Conservation (phyloP, 2,888 invertebrate species). For the Agelastica alni region DNA sequence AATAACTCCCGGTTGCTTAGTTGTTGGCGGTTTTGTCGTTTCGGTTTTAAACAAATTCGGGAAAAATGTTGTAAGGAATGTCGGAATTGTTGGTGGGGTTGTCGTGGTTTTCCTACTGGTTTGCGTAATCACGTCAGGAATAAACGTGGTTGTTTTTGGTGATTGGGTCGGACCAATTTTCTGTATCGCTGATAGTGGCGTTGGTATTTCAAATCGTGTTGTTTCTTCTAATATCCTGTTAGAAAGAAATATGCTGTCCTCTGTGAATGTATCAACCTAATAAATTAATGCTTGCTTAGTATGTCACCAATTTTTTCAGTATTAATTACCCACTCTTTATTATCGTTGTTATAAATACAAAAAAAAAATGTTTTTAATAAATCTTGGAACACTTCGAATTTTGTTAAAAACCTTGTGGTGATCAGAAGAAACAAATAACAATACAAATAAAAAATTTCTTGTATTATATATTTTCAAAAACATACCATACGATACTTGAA, state of each 20-base stretch:
- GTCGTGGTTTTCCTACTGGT: conserved; percentile 37
- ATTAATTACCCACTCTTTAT: too few species aligned
- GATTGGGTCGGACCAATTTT: background rate
- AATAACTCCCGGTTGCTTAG: conserved; percentile 15
- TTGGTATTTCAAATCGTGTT: background rate
- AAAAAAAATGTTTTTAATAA: too few species aligned
- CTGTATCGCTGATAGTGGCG: conserved; percentile 13
- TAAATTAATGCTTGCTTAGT: too few species aligned
- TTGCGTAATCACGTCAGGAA: conserved; percentile 22
- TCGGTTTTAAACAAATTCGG: conserved; percentile 38
- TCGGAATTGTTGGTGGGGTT: conserved; percentile 47
- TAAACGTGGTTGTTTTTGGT: conserved; percentile 18
- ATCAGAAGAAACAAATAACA: too few species aligned
- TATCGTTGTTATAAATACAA: too few species aligned
- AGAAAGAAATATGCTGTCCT: conserved; percentile 29
- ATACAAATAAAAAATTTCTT: too few species aligned
- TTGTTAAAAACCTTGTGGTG: too few species aligned
- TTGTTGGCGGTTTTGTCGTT: conserved; percentile 33
- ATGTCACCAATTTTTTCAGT: too few species aligned
- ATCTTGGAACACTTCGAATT: too few species aligned
- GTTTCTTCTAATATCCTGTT: conserved; percentile 23
- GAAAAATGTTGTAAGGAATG: conserved; percentile 42
- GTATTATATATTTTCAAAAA: too few species aligned
- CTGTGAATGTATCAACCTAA: conserved; percentile 20
- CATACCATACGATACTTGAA: too few species aligned